These are phyloP conservation scores for Drosophila orosa DNA, from an alignment of 1,140 invertebrate species.

Conservation along the genomic window DNA sequence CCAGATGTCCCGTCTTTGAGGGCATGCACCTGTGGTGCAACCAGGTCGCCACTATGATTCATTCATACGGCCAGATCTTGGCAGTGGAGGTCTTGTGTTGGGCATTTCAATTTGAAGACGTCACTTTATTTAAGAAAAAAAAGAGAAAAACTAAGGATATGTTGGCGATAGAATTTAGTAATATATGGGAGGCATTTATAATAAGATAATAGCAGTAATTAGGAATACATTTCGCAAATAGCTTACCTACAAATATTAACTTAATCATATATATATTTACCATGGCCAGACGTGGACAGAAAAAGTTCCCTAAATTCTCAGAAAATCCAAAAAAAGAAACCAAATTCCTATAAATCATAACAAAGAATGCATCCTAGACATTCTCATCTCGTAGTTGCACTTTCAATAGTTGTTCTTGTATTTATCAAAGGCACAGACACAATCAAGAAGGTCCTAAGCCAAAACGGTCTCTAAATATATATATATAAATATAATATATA, in stretches of 20 bases:
- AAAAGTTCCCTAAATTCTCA: background rate
- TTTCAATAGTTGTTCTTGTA: background rate
- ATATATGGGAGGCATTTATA: background rate
- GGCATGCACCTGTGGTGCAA: conserved; percentile 28
- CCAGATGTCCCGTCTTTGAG: conserved; percentile 39
- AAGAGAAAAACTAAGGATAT: background rate
- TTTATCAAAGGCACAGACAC: background rate
- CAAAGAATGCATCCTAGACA: background rate
- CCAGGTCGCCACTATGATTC: conserved; percentile 14
- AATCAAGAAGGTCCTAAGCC: conserved; percentile 10
- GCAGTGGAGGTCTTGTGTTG: background rate
- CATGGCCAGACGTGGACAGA: no score
- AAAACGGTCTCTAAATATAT: conserved; percentile 1
- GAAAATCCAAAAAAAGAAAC: background rate
- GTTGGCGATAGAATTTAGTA: background rate
- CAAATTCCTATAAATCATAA: background rate
- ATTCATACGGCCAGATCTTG: background rate
- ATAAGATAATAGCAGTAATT: background rate
- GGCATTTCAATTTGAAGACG: background rate
- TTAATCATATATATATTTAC: no score
- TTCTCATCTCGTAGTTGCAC: background rate
- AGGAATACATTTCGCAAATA: no score
- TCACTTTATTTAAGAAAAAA: background rate
- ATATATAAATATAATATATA: background rate
- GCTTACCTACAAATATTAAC: no score